Percentiles rank a stretch among this genome's conserved stretches.
Conservation (phyloP, 1,140 invertebrate species). For the Coelopa frigida region DNA sequence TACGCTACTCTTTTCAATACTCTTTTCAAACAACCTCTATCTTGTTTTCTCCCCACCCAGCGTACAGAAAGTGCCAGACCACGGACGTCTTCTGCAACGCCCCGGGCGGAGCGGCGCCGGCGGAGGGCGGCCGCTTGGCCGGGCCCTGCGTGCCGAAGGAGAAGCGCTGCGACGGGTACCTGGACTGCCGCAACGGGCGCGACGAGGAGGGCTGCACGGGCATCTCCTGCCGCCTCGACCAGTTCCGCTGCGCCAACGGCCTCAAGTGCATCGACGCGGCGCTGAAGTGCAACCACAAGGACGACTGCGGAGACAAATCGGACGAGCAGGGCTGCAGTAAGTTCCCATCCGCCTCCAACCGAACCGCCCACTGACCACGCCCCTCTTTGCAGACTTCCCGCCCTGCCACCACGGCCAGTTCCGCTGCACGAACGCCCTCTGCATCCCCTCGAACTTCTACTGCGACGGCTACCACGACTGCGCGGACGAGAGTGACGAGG, state of each 20-base stretch:
- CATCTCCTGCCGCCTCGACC: constrained; percentile 72
- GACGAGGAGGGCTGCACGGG: constrained; percentile 76
- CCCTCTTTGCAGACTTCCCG: constrained; percentile 72
- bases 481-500: constrained; percentile 80
- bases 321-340: constrained; percentile 81
- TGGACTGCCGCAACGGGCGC: constrained; percentile 76
- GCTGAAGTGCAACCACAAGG: constrained; percentile 79
- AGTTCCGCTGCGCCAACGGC: constrained; percentile 80
- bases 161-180: constrained; percentile 83
- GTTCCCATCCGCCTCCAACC: constrained; percentile 40
- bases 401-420: constrained; percentile 87
- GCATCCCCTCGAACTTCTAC: constrained; percentile 77
- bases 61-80: constrained; percentile 74
- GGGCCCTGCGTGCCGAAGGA: constrained; percentile 78
- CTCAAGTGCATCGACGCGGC: constrained; percentile 74
- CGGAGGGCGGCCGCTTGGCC: constrained; percentile 45
- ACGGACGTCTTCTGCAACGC: constrained; percentile 75
- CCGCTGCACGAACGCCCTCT: constrained; percentile 85
- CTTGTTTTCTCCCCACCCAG: constrained; percentile 48
- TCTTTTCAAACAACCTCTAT: not conserved
- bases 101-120: constrained; percentile 43
- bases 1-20: no score
- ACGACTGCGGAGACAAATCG: constrained; percentile 83
- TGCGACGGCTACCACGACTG: constrained; percentile 81
- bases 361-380: not conserved